Evolutionary conservation across 2,888 invertebrate species (phyloP).

Genomic region (Gymnoscelis rufifasciata): DNA sequence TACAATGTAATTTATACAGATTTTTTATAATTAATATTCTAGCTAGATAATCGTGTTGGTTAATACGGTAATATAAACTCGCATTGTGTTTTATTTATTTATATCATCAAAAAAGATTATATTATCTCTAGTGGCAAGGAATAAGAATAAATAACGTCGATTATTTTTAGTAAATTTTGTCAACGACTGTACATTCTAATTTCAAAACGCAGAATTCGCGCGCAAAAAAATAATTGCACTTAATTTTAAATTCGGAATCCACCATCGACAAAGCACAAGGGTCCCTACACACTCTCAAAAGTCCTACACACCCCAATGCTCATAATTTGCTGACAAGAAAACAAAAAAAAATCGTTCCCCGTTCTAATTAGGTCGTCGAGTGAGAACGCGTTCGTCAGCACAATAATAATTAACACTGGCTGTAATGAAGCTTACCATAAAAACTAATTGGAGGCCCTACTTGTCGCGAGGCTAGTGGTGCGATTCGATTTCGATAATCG

Average conservation of each 20-base stretch:
- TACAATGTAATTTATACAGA: constrained; percentile 1
- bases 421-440: constrained; percentile 76
- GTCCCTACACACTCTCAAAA: constrained; percentile 44
- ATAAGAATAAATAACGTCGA: too few relatives aligned
- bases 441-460: constrained; percentile 75
- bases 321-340: constrained; percentile 67
- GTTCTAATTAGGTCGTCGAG: constrained; percentile 76
- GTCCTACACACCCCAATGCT: constrained; percentile 58
- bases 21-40: neutral
- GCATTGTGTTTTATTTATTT: neutral
- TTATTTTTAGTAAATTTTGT: too few relatives aligned
- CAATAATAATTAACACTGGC: constrained; percentile 77
- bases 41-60: too few relatives aligned
- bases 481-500: constrained; percentile 47
- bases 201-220: constrained; percentile 1
- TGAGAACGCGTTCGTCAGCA: constrained; percentile 74
- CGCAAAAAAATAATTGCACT: constrained; percentile 10
- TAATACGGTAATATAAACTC: too few relatives aligned
- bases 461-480: constrained; percentile 44
- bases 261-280: constrained; percentile 25
- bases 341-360: constrained; percentile 60
- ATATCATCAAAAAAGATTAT: too few relatives aligned
- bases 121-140: too few relatives aligned
- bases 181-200: neutral
- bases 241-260: constrained; percentile 21